Evolutionary conservation across 2,113 vertebrate species (phyloP).

Genomic region (Drymodes brunneopygia): DNA sequence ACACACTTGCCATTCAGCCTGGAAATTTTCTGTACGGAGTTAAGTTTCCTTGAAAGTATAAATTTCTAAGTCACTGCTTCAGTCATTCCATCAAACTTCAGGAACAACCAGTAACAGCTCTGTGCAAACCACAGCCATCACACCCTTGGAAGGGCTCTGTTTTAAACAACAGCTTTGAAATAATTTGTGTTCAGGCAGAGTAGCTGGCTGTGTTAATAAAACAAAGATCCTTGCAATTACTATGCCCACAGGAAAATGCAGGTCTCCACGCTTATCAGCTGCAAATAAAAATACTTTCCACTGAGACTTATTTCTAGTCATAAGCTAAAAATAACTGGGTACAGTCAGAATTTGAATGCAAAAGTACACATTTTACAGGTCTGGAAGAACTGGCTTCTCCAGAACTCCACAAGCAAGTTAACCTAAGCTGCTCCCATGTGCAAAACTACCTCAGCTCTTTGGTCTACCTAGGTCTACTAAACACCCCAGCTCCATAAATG

Average conservation of each 20-base stretch:
- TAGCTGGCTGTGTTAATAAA: not conserved
- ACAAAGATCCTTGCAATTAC: not conserved
- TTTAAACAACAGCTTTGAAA: not conserved
- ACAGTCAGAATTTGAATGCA: not conserved
- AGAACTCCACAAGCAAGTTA: not conserved
- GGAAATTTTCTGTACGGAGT: not conserved
- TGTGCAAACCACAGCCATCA: not conserved
- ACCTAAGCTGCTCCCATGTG: not conserved
- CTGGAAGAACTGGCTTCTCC: slow-evolving; percentile 11
- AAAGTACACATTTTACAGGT: not conserved
- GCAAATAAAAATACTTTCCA: not conserved
- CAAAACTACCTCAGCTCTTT: not conserved
- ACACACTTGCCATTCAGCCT: not conserved
- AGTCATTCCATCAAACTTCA: not conserved
- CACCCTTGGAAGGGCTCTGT: not conserved
- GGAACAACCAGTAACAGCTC: not conserved
- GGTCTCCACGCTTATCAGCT: not conserved
- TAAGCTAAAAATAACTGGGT: not conserved
- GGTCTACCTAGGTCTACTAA: accelerated
- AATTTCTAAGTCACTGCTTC: not conserved
- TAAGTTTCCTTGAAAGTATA: not conserved
- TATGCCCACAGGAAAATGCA: not conserved
- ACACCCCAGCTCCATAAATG: not conserved
- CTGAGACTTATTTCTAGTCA: not conserved
- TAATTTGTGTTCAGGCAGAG: not conserved